These are phyloP conservation scores for Oreocharis arfaki DNA, from an alignment of 2,113 vertebrate genomes.

Conservation along the genomic window DNA sequence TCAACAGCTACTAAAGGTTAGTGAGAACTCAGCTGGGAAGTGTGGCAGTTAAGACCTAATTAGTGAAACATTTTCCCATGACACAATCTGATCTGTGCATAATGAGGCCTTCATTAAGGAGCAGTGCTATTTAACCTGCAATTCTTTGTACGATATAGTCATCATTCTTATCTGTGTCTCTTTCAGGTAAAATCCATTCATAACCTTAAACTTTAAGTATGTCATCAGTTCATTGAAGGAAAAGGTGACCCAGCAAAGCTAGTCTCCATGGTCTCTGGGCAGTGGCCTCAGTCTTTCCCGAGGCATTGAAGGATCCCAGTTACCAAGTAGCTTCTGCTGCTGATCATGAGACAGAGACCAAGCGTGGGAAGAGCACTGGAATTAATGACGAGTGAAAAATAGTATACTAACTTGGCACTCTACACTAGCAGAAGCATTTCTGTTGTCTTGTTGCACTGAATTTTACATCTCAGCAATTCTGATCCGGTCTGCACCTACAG, in stretches of 20 bases:
- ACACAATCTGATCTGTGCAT: neutral
- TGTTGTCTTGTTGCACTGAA: neutral
- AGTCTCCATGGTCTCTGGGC: fast-evolving
- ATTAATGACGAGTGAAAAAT: neutral
- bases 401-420: neutral
- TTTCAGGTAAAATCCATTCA: neutral
- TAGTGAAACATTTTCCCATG: neutral
- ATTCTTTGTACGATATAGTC: neutral
- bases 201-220: neutral
- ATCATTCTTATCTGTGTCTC: neutral
- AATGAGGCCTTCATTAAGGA: neutral
- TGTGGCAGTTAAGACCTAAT: neutral
- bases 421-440: neutral
- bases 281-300: neutral
- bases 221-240: neutral
- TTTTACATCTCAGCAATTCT: neutral
- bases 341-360: neutral
- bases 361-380: neutral
- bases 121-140: neutral
- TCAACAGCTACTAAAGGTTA: neutral
- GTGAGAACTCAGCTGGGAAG: neutral
- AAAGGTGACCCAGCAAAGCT: neutral
- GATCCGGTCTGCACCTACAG: neutral
- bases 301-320: neutral
- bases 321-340: neutral